Evolutionary conservation across 2,888 invertebrate species (phyloP).

Genomic region (Xestia sexstrigata): DNA sequence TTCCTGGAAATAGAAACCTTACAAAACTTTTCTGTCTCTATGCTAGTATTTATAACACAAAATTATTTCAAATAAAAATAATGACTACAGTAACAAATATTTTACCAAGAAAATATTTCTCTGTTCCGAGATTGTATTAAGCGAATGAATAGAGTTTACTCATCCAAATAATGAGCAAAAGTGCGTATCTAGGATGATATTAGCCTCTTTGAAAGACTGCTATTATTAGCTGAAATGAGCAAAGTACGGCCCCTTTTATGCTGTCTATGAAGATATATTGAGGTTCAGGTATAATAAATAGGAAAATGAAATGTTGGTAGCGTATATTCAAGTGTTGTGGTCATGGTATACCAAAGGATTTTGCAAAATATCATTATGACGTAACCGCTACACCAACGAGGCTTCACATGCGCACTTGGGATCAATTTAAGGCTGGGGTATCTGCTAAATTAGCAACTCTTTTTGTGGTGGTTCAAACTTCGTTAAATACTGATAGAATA

Average conservation of each 20-base stretch:
- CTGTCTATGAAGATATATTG: slow-evolving; percentile 47
- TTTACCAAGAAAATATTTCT: slow-evolving; percentile 33
- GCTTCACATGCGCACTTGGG: neutral
- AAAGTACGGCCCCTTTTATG: slow-evolving; percentile 56
- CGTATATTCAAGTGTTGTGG: slow-evolving; percentile 13
- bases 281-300: slow-evolving; percentile 45
- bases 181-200: slow-evolving; percentile 67
- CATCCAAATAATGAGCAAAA: slow-evolving; percentile 62
- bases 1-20: neutral
- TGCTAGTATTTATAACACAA: neutral
- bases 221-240: slow-evolving; percentile 65
- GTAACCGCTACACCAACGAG: neutral
- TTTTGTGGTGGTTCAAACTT: no score
- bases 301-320: slow-evolving; percentile 8
- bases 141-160: slow-evolving; percentile 55
- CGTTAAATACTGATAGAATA: no score
- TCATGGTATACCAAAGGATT: neutral
- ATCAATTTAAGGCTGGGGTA: neutral
- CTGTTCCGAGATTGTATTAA: slow-evolving; percentile 30
- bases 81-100: slow-evolving; percentile 18
- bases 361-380: neutral
- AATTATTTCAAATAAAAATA: slow-evolving; percentile 28
- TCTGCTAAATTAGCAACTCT: no score
- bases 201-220: slow-evolving; percentile 56
- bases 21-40: neutral